A percentile compares a stretch with the other conserved stretches of the same genome.
Conservation (phyloP, 2,113 vertebrate species). For the Serilophus lunatus region DNA sequence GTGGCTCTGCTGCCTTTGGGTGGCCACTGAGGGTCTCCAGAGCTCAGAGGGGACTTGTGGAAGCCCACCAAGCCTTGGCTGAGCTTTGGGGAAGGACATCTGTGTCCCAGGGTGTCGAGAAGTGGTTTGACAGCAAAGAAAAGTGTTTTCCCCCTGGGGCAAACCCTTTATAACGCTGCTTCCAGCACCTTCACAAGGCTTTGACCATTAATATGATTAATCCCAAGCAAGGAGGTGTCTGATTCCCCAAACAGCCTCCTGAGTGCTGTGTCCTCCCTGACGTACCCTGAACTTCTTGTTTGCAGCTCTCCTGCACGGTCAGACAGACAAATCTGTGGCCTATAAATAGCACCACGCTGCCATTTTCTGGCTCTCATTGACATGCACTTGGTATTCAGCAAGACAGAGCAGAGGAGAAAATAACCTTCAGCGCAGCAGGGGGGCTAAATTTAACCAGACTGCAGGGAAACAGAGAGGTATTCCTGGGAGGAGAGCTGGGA, state of each 20-base stretch:
- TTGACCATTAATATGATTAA: not conserved
- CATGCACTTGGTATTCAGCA: not conserved
- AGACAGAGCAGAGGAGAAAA: constrained; percentile 52
- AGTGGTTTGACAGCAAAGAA: not conserved
- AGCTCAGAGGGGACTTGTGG: not conserved
- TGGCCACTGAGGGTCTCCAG: not conserved
- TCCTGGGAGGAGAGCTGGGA: not conserved
- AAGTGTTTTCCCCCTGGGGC: not conserved
- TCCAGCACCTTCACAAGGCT: not conserved
- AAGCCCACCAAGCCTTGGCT: not conserved
- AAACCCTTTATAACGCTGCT: not conserved
- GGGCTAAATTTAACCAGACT: not conserved
- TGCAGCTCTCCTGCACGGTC: not conserved
- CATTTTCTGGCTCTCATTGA: constrained; percentile 9
- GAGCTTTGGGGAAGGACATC: not conserved
- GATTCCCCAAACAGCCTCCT: not conserved
- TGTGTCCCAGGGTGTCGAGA: not conserved
- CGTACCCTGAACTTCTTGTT: not conserved
- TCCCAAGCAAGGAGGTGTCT: not conserved
- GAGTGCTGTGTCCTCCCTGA: not conserved
- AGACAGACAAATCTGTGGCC: not conserved
- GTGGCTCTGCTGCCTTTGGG: not conserved
- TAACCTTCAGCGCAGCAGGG: not conserved
- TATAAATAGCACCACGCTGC: constrained; percentile 39
- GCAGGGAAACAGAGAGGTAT: not conserved